Conservation (phyloP, 2,888 invertebrate species). For the Noctua janthe region DNA sequence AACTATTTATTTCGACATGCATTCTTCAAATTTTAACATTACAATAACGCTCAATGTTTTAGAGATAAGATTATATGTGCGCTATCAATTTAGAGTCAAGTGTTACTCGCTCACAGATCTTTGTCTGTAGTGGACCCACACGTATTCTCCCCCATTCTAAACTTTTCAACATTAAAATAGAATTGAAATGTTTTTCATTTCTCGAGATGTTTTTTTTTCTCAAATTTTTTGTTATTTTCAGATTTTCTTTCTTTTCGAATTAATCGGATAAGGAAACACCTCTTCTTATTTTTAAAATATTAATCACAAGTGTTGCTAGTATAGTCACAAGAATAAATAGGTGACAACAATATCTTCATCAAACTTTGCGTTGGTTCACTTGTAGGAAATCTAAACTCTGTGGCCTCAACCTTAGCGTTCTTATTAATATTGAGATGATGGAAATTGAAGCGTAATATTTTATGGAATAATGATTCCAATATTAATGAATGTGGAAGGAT, state of each 20-base stretch:
- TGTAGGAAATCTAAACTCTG: background rate
- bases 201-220: no score
- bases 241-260: background rate
- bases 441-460: slow-evolving; percentile 6
- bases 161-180: no score
- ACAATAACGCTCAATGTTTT: background rate
- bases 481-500: background rate
- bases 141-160: no score
- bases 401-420: slow-evolving; percentile 2
- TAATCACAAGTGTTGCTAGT: background rate
- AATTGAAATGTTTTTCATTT: no score
- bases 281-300: background rate
- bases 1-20: no score
- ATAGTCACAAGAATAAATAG: background rate
- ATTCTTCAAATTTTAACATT: no score
- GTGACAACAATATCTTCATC: background rate
- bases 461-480: background rate
- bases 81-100: no score
- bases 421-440: slow-evolving; percentile 32
- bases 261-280: background rate
- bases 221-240: background rate
- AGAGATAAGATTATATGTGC: no score
- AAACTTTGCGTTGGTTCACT: background rate
- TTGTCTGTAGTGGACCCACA: no score
- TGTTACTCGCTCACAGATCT: no score